These are phyloP conservation scores for Neolamprologus multifasciatus DNA, from an alignment of 2,797 vertebrate species.

Conservation along the genomic window DNA sequence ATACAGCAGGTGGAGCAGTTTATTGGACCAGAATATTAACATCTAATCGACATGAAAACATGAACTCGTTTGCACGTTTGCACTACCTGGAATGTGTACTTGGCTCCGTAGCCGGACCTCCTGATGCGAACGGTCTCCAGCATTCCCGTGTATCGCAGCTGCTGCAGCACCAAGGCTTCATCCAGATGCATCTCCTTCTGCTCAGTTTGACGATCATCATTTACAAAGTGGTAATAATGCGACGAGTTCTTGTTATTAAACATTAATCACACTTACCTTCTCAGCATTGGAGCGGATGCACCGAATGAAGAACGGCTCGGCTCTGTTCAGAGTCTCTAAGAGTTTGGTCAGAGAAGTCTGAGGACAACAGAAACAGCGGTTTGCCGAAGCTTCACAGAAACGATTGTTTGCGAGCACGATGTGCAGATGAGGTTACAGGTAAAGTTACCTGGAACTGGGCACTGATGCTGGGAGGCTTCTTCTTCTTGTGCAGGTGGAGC, in stretches of 20 bases:
- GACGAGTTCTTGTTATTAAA: background rate
- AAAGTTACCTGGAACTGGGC: constrained; percentile 92
- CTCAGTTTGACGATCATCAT: constrained; percentile 1
- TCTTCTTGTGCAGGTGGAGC: constrained; percentile 97
- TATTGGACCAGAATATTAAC: background rate
- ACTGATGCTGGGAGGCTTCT: constrained; percentile 96
- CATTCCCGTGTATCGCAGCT: constrained; percentile 97
- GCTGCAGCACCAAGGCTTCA: constrained; percentile 89
- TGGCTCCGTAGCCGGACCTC: constrained; percentile 95
- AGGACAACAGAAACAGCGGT: background rate
- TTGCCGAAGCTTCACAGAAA: background rate
- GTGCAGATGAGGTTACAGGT: background rate
- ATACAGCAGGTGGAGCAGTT: background rate
- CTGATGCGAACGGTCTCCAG: constrained; percentile 95
- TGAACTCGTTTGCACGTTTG: background rate
- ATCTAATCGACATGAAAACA: background rate
- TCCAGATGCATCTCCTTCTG: constrained; percentile 94
- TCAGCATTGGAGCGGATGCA: constrained; percentile 97
- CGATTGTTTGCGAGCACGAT: background rate
- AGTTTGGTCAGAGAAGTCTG: constrained; percentile 95
- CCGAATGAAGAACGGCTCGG: constrained; percentile 97
- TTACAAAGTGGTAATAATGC: background rate
- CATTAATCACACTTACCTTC: constrained; percentile 75
- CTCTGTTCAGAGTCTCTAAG: constrained; percentile 88
- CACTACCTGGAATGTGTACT: constrained; percentile 93